Percentiles rank a stretch among this genome's conserved stretches.
Conservation (phyloP, 1,140 invertebrate genomes). For the Pissodes strobi region DNA sequence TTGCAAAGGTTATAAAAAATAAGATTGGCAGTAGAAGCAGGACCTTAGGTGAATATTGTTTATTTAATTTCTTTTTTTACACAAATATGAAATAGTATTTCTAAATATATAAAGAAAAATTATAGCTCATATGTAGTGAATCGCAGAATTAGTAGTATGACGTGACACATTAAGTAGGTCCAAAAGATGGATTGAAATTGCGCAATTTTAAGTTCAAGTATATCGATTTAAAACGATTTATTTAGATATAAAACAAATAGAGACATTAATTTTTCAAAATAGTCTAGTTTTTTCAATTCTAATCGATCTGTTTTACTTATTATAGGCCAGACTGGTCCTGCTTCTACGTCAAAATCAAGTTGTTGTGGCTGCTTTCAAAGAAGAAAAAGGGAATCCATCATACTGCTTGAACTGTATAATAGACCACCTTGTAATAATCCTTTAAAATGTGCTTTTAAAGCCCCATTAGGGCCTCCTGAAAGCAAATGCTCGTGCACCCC, state of each 20-base stretch:
- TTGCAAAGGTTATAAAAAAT: too few relatives aligned
- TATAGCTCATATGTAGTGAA: too few relatives aligned
- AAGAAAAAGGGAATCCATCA: conserved; percentile 50
- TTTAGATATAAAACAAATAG: too few relatives aligned
- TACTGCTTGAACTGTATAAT: conserved; percentile 52
- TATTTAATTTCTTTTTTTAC: neutral
- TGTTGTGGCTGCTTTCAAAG: conserved; percentile 54
- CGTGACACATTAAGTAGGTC: neutral
- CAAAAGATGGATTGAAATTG: neutral
- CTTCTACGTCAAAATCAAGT: conserved; percentile 51
- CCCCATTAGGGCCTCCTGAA: conserved; percentile 51
- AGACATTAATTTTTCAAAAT: too few relatives aligned
- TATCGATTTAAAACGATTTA: neutral
- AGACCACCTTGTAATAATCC: conserved; percentile 41
- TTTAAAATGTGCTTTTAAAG: conserved; percentile 46
- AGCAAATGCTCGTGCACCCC: conserved; percentile 45
- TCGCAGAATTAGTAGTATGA: too few relatives aligned
- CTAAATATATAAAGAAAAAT: too few relatives aligned
- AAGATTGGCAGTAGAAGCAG: conserved; percentile 22
- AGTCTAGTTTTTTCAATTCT: neutral
- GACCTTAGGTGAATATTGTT: neutral
- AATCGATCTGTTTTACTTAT: conserved; percentile 35
- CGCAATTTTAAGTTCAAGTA: neutral
- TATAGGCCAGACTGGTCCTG: conserved; percentile 56
- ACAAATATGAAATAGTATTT: neutral